phyloP scores from a whole-genome alignment of 2,888 invertebrate genomes.

The Uropetala carovei region DNA sequence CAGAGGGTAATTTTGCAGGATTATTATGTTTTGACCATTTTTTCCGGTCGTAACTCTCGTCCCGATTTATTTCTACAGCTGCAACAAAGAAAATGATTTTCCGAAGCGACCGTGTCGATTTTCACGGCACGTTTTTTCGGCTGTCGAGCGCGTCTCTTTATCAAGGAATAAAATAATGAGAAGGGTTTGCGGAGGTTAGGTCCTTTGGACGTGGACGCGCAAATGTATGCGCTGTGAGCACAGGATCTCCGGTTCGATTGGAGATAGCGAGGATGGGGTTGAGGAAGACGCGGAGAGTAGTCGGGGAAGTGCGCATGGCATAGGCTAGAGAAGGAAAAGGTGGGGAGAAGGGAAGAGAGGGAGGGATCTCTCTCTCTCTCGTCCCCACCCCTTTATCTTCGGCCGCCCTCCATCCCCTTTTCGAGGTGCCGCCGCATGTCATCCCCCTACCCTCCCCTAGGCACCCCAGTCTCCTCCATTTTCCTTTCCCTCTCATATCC shows the following conservation, averaged over 20 bases:
- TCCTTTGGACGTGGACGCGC: background rate
- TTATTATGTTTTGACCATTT: no score
- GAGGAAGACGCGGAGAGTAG: background rate
- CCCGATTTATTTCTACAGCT: no score
- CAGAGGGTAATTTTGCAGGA: no score
- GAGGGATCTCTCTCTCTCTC: background rate
- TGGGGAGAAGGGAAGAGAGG: constrained; percentile 11
- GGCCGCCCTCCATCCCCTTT: constrained; percentile 49
- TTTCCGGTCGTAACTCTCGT: no score
- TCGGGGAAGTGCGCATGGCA: constrained; percentile 46
- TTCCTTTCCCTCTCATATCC: background rate
- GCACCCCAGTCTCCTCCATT: no score
- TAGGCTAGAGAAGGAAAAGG: constrained; percentile 38
- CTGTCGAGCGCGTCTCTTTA: background rate
- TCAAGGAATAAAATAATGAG: background rate
- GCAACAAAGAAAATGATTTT: no score
- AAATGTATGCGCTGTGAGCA: constrained; percentile 43
- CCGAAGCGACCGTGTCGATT: no score
- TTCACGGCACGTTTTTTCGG: no score
- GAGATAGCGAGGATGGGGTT: background rate
- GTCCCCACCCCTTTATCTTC: constrained; percentile 54
- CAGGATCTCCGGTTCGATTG: constrained; percentile 52
- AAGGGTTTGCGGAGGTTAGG: background rate
- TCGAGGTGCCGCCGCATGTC: constrained; percentile 62
- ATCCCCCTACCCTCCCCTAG: constrained; percentile 7